Evolutionary conservation across 2,113 vertebrate species (phyloP), one percentile per base, ranked within the genome.

Genomic region (Anhinga anhinga): DNA sequence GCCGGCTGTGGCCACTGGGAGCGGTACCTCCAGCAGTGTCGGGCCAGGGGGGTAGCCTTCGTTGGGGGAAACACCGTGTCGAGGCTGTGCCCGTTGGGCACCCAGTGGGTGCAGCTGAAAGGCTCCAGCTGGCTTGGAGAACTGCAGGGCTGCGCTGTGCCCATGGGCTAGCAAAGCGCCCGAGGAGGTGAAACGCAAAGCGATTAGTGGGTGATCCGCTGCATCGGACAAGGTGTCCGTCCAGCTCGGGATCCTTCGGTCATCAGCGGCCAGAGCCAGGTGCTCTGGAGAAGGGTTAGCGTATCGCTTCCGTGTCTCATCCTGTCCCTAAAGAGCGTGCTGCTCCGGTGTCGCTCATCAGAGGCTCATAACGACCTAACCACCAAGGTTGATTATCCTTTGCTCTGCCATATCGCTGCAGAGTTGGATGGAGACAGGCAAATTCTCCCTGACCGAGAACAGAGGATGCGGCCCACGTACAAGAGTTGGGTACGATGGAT

Each of bases 391-490:
- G 3, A 3, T 50, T 38, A 17, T 13, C 44, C 38, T 61, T 20
- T 15, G 49, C 52, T 47, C 45, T 26, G n/a, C 6, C 30, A 4
- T 20, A 10, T 32, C 18, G 2, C 25, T 15, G 59, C 32, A 18
- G 44, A 13, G 26, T 25, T 32, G 52, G 38, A 34, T 15, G 69
- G 56, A 45, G 66, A 32, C 1, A 12, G 58, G 65, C 30, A 44
- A 56, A 13, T 67, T 58, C 76, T 79, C 38, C 44, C 22, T 30
- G 26, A 6, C 25, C 11, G n/a, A 15, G 55, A 34, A 30, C 1
- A 2, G 32, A 26, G 9, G 72, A 16, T 50, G 14, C 0, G 7
- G 61, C 25, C 45, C 21, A 1, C 3, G 4, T 16, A 21, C 23
- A 25, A 32, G 47, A 18, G 30, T 3, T 29, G 19, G 30, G 44